Conservation (phyloP, 2,888 invertebrate genomes). For the Iselma pallidipennis region DNA sequence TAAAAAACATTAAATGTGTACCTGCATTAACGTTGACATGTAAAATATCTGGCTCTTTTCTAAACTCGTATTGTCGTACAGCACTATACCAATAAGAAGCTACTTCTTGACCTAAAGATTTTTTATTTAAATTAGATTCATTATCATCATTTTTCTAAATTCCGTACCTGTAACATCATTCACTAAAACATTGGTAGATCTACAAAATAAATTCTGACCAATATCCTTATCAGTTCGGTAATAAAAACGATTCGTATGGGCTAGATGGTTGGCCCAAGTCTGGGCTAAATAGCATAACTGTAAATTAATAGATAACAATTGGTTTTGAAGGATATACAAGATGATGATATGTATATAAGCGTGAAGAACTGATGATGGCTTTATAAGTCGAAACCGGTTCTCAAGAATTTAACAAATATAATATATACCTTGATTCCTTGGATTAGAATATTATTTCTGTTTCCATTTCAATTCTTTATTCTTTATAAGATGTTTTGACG, state of each 20-base stretch:
- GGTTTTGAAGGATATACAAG: background rate
- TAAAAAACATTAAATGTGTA: too few species aligned
- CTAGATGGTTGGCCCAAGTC: conserved; percentile 86
- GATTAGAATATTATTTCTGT: too few species aligned
- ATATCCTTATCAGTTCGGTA: conserved; percentile 77
- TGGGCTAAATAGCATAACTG: conserved; percentile 81
- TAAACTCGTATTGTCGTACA: conserved; percentile 74
- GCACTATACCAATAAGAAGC: conserved; percentile 83
- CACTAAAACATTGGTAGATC: conserved; percentile 69
- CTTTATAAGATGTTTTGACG: too few species aligned
- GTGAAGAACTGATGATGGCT: background rate
- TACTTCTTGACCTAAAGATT: conserved; percentile 76
- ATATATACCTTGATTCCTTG: too few species aligned
- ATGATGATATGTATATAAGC: background rate
- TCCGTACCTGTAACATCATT: conserved; percentile 68
- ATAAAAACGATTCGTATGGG: conserved; percentile 78
- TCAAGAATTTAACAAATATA: too few species aligned
- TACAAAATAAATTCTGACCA: conserved; percentile 79
- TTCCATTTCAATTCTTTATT: too few species aligned
- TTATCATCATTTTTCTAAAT: background rate
- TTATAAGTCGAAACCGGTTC: too few species aligned
- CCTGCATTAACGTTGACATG: conserved; percentile 81
- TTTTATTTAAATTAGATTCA: conserved; percentile 6
- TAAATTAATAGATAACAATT: conserved; percentile 1
- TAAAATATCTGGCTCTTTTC: conserved; percentile 71